phyloP scores from a whole-genome alignment of 2,113 vertebrate genomes.

The Triplophysa dalaica region DNA sequence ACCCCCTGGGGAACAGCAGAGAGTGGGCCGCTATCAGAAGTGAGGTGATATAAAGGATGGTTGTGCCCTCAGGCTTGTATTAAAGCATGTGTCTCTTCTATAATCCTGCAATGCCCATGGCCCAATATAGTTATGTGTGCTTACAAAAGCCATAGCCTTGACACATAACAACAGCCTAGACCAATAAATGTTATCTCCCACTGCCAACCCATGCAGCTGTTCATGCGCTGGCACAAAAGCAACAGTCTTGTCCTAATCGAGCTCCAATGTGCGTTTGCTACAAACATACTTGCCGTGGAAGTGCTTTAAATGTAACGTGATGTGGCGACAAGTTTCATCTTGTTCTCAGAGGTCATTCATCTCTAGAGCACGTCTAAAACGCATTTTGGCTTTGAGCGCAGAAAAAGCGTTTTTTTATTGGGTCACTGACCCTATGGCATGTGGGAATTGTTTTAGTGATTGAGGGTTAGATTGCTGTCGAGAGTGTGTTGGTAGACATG shows the following conservation, averaged over 20 bases:
- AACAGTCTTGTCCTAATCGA: not conserved
- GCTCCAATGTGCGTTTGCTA: not conserved
- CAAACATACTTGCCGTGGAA: not conserved
- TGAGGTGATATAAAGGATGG: conserved; percentile 61
- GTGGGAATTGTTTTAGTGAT: conserved; percentile 14
- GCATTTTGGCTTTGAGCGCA: not conserved
- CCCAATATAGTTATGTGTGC: conserved; percentile 34
- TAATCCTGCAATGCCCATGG: conserved; percentile 59
- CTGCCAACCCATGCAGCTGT: not conserved
- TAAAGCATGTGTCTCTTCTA: conserved; percentile 55
- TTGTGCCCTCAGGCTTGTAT: conserved; percentile 59
- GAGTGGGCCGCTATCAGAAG: conserved; percentile 33
- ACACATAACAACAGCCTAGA: not conserved
- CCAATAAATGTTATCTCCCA: not conserved
- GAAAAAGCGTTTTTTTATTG: conserved; percentile 19
- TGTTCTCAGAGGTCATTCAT: not conserved
- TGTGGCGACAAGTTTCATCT: not conserved
- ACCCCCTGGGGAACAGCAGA: conserved; percentile 49
- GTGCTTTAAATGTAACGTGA: not conserved
- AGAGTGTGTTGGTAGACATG: not conserved
- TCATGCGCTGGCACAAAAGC: not conserved
- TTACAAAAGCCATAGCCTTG: conserved; percentile 29
- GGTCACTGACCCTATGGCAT: not conserved
- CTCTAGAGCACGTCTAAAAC: conserved; percentile 12
- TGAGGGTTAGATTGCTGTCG: conserved; percentile 1